These are phyloP conservation scores for Microctonus hyperodae DNA, from an alignment of 2,888 invertebrate species.

Conservation along the genomic window DNA sequence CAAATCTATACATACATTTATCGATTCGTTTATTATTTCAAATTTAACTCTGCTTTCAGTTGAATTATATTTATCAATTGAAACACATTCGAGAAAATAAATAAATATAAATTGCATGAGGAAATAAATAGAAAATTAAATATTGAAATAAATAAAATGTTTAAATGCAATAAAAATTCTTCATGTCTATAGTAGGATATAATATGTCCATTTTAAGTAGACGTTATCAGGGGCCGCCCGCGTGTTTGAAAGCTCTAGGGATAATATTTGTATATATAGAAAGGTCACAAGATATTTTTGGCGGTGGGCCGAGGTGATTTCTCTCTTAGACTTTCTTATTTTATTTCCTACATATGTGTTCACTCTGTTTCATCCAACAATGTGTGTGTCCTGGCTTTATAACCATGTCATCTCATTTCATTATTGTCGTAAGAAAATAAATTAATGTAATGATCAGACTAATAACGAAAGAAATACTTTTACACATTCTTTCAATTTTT, in stretches of 20 bases:
- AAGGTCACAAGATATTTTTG: conserved; percentile 43
- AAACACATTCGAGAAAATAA: background rate
- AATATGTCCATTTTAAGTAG: background rate
- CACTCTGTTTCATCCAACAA: background rate
- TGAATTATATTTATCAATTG: background rate
- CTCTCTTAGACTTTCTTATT: background rate
- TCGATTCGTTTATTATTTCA: conserved; percentile 3
- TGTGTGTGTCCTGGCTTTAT: background rate
- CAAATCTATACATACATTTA: conserved; percentile 3
- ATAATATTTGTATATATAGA: conserved; percentile 15
- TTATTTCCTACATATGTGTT: background rate
- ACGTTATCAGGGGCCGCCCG: background rate
- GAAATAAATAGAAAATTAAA: background rate
- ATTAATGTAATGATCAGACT: background rate
- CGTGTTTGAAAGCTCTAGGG: conserved; percentile 10
- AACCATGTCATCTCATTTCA: background rate
- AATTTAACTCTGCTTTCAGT: background rate
- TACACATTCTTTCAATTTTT: background rate
- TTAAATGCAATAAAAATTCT: background rate
- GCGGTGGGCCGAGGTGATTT: conserved; percentile 18
- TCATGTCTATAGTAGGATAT: background rate
- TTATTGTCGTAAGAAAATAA: background rate
- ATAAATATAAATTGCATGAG: background rate
- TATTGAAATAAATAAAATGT: background rate
- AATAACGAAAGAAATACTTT: background rate